Evolutionary conservation across 2,888 invertebrate genomes (phyloP).

Genomic region (Calliphora vomitoria): DNA sequence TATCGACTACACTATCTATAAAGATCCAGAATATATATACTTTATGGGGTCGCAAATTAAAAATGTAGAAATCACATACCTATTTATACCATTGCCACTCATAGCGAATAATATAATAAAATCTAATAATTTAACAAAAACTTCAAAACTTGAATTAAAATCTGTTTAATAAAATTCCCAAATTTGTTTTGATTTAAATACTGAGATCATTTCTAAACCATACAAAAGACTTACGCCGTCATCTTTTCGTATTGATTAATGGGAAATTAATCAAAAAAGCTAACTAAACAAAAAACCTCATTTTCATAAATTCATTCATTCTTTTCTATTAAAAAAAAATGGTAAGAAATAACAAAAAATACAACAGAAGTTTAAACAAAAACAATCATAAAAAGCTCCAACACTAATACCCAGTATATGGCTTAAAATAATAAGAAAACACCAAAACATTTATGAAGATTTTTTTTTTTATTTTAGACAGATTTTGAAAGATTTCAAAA

Average conservation of each 20-base stretch:
- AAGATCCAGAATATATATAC: no score
- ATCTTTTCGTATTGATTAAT: conserved; percentile 35
- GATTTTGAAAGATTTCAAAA: conserved; percentile 33
- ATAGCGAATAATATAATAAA: no score
- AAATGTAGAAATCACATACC: no score
- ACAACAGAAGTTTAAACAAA: neutral
- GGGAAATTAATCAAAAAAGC: conserved; percentile 15
- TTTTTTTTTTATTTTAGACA: neutral
- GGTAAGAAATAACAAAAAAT: neutral
- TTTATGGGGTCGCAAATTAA: no score
- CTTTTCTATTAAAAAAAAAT: neutral
- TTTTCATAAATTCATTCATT: conserved; percentile 5
- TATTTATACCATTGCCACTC: no score
- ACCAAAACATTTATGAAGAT: neutral
- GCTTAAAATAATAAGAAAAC: conserved; percentile 9
- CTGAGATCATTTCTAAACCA: neutral
- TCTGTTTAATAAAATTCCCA: neutral
- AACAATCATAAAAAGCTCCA: neutral
- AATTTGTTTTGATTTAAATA: neutral
- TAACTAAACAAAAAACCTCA: neutral
- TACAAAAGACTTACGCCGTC: neutral
- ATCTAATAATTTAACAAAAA: no score
- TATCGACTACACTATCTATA: no score
- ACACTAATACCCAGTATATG: neutral
- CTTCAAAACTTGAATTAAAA: no score